These are phyloP conservation scores for Falco punctatus DNA, from an alignment of 2,113 vertebrate species.

Conservation along the genomic window DNA sequence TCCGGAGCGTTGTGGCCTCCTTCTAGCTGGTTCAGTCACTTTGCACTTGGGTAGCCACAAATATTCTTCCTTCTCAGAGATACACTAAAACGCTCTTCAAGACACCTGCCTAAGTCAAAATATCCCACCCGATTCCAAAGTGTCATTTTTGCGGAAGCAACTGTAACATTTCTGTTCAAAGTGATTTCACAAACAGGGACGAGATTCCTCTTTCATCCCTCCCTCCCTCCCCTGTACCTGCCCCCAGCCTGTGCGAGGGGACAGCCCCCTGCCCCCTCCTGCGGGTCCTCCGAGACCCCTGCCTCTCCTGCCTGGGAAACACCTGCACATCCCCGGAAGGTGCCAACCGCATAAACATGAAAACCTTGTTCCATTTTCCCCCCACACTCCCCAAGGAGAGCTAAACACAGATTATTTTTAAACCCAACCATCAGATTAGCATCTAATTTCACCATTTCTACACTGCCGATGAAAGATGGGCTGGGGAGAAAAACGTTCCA, in stretches of 20 bases:
- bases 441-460: constrained; percentile 35
- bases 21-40: neutral
- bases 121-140: neutral
- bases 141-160: neutral
- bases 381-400: neutral
- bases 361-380: neutral
- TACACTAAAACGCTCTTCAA: neutral
- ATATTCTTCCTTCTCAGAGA: neutral
- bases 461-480: neutral
- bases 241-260: neutral
- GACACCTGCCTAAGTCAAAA: neutral
- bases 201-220: neutral
- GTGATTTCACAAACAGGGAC: neutral
- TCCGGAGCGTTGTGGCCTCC: neutral
- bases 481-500: neutral
- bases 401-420: constrained; percentile 34
- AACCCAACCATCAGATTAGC: constrained; percentile 22
- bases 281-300: neutral
- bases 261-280: neutral
- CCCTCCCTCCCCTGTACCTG: neutral
- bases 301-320: neutral
- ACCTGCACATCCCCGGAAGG: neutral
- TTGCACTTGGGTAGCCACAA: neutral
- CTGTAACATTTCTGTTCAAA: neutral
- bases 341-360: neutral